Percentiles rank a stretch among this genome's conserved stretches.
Evolutionary conservation across 1,140 invertebrate genomes (phyloP).

Genomic region (Himalopsyche phryganea): DNA sequence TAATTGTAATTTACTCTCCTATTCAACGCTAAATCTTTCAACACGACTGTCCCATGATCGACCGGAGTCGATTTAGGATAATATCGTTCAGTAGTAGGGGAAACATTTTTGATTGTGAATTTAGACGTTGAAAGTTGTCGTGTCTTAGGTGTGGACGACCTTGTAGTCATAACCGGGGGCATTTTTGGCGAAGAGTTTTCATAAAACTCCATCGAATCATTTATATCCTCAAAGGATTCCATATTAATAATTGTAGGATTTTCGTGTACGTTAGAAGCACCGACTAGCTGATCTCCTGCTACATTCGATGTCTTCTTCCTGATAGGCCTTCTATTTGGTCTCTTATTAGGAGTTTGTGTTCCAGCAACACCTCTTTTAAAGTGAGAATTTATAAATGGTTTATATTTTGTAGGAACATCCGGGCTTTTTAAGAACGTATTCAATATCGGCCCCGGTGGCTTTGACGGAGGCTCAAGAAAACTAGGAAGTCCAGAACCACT

Average conservation of each 20-base stretch:
- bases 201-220: constrained; percentile 39
- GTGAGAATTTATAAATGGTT: constrained; percentile 34
- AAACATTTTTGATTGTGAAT: constrained; percentile 18
- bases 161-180: constrained; percentile 38
- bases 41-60: constrained; percentile 12
- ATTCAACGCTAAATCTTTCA: constrained; percentile 28
- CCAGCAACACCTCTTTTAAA: constrained; percentile 40
- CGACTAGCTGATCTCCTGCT: constrained; percentile 43
- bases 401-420: constrained; percentile 16
- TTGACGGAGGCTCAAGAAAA: constrained; percentile 49
- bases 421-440: constrained; percentile 25
- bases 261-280: constrained; percentile 43
- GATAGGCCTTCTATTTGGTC: constrained; percentile 43
- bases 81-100: constrained; percentile 15
- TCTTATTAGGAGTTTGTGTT: constrained; percentile 18
- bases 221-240: constrained; percentile 42
- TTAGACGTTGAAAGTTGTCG: constrained; percentile 32
- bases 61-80: constrained; percentile 12
- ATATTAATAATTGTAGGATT: constrained; percentile 38
- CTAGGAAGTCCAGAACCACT: constrained; percentile 43
- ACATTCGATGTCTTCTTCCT: constrained; percentile 46
- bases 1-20: constrained; percentile 77
- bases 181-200: constrained; percentile 37
- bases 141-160: constrained; percentile 38
- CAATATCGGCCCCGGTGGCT: constrained; percentile 39